Evolutionary conservation across 2,888 invertebrate genomes (phyloP).

Genomic region (Perithous albicinctus): DNA sequence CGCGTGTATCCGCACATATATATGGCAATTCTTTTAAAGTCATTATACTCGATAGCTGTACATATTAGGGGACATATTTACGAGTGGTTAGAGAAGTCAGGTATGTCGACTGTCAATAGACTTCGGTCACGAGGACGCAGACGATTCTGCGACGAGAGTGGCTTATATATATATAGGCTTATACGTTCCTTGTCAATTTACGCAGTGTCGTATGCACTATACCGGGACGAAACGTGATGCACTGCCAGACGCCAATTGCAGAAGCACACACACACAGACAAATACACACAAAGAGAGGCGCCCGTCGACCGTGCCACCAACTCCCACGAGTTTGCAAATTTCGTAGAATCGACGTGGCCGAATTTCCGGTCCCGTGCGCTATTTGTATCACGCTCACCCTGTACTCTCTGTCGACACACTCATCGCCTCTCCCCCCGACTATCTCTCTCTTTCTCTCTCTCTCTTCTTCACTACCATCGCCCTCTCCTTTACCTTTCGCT

Average conservation of each 20-base stretch:
- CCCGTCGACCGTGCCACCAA: neutral
- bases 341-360: constrained; percentile 50
- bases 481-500: neutral
- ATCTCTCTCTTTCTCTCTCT: too few species aligned
- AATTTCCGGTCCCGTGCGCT: constrained; percentile 58
- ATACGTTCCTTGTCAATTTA: constrained; percentile 10
- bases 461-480: too few species aligned
- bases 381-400: constrained; percentile 48
- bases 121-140: neutral
- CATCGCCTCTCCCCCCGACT: constrained; percentile 8
- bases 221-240: neutral
- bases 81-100: neutral
- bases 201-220: constrained; percentile 4
- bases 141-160: neutral
- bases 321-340: constrained; percentile 36
- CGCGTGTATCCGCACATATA: neutral
- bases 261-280: too few species aligned
- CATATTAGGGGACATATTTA: neutral
- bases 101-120: constrained; percentile 18
- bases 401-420: constrained; percentile 29
- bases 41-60: constrained; percentile 14
- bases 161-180: neutral
- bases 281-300: too few species aligned
- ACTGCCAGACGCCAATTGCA: constrained; percentile 18
- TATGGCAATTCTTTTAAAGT: constrained; percentile 31